Conservation (phyloP, 2,888 invertebrate species). For the Amiota communis region DNA sequence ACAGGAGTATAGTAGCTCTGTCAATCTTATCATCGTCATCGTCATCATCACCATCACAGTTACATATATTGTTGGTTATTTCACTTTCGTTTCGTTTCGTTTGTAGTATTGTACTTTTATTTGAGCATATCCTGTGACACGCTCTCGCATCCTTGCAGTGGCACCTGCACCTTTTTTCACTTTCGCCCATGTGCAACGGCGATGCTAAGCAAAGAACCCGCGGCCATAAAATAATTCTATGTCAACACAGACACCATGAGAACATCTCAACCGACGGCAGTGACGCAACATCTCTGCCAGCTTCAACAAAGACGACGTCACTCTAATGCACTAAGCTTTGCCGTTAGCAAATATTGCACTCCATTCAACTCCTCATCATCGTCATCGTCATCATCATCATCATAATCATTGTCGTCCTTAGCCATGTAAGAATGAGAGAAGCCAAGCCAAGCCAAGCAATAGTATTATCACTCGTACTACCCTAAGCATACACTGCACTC, state of each 20-base stretch:
- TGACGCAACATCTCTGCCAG: background rate
- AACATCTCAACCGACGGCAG: background rate
- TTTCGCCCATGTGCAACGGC: background rate
- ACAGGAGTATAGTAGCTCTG: too few relatives aligned
- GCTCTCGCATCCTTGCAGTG: constrained; percentile 6
- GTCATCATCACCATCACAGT: background rate
- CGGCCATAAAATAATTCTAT: constrained; percentile 10
- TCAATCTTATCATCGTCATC: background rate
- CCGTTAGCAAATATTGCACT: background rate
- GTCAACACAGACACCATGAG: constrained; percentile 16
- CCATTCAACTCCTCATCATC: background rate
- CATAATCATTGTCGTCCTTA: too few relatives aligned
- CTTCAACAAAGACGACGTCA: background rate
- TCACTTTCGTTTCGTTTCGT: constrained; percentile 27
- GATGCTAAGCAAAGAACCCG: background rate
- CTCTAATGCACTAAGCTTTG: constrained; percentile 25
- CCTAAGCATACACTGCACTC: constrained; percentile 2
- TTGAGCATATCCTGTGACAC: constrained; percentile 22
- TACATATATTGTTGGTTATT: constrained; percentile 5
- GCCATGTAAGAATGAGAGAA: too few relatives aligned
- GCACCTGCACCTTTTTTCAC: background rate
- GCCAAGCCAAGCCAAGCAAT: background rate
- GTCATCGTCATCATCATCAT: background rate
- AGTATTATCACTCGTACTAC: background rate
- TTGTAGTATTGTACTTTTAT: background rate